A percentile compares a stretch with the other conserved stretches of the same genome.
Evolutionary conservation across 2,888 invertebrate genomes (phyloP).

Genomic region (Stenichneumon culpator): DNA sequence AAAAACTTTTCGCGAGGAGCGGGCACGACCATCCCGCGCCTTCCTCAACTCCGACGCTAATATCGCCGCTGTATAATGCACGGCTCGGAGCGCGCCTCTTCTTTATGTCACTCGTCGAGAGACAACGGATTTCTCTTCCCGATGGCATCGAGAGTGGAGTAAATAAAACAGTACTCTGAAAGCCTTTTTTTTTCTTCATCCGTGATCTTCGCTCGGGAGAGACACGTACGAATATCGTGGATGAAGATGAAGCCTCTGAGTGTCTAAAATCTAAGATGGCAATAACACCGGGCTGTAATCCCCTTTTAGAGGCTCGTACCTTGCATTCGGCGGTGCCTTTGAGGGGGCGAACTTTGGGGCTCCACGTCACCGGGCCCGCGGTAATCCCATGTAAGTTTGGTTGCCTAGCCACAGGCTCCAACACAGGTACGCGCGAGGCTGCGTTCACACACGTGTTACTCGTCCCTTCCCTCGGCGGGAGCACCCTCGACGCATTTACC

Average conservation of each 20-base stretch:
- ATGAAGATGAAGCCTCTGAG: slow-evolving; percentile 22
- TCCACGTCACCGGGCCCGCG: slow-evolving; percentile 76
- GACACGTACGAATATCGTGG: slow-evolving; percentile 11
- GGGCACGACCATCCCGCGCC: slow-evolving; percentile 33
- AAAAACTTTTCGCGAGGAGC: slow-evolving; percentile 72
- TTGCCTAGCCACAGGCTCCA: slow-evolving; percentile 83
- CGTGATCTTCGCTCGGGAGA: neutral
- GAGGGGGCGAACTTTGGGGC: slow-evolving; percentile 80
- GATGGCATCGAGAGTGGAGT: neutral
- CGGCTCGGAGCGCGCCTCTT: neutral
- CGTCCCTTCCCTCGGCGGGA: slow-evolving; percentile 60
- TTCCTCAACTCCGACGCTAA: slow-evolving; percentile 61
- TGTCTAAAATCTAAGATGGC: slow-evolving; percentile 74
- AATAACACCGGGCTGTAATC: slow-evolving; percentile 82
- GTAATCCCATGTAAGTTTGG: slow-evolving; percentile 84
- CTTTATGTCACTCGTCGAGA: neutral
- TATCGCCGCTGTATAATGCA: slow-evolving; percentile 37
- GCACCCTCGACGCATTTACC: slow-evolving; percentile 61
- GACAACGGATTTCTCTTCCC: neutral
- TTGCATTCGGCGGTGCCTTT: slow-evolving; percentile 83
- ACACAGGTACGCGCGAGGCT: slow-evolving; percentile 67
- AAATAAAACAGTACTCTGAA: neutral
- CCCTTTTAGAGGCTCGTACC: slow-evolving; percentile 83
- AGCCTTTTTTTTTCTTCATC: neutral
- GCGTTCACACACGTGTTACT: slow-evolving; percentile 77